phyloP scores from a whole-genome alignment of 2,113 vertebrate genomes.

The Brevimyrus niger region DNA sequence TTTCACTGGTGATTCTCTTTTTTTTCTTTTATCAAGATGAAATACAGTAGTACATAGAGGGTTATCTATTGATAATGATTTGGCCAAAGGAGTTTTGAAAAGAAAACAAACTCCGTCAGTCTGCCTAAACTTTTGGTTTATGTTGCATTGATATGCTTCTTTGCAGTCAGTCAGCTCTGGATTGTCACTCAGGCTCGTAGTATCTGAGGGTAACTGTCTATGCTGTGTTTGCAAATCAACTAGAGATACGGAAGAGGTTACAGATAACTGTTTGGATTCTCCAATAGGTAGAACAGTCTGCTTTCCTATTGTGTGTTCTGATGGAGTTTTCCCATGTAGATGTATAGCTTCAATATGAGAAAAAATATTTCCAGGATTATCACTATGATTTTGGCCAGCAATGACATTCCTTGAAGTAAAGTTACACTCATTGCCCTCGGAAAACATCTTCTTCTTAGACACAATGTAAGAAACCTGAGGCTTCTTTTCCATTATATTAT shows the following conservation, averaged over 20 bases:
- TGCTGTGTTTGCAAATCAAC: slow-evolving; percentile 58
- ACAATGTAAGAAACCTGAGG: slow-evolving; percentile 85
- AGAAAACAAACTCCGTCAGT: slow-evolving; percentile 82
- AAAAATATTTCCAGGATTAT: slow-evolving; percentile 37
- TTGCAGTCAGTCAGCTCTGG: slow-evolving; percentile 66
- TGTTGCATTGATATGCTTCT: slow-evolving; percentile 58
- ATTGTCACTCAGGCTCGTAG: slow-evolving; percentile 47
- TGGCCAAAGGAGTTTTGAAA: slow-evolving; percentile 85
- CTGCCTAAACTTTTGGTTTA: slow-evolving; percentile 55
- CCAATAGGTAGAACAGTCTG: slow-evolving; percentile 26
- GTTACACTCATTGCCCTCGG: slow-evolving; percentile 73
- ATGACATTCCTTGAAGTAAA: slow-evolving; percentile 85
- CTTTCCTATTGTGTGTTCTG: slow-evolving; percentile 33
- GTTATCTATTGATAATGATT: slow-evolving; percentile 90
- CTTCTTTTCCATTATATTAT: slow-evolving; percentile 83
- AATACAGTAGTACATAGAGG: slow-evolving; percentile 79
- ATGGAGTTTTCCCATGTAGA: slow-evolving; percentile 36
- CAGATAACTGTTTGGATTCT: slow-evolving; percentile 47
- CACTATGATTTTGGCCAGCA: slow-evolving; percentile 73
- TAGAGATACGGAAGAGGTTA: slow-evolving; percentile 63
- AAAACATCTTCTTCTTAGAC: slow-evolving; percentile 69
- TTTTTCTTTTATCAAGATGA: slow-evolving; percentile 71
- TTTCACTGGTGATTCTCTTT: slow-evolving; percentile 55
- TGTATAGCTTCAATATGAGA: slow-evolving; percentile 38
- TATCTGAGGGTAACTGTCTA: slow-evolving; percentile 35